Evolutionary conservation across 2,888 invertebrate genomes (phyloP), one percentile per base, ranked within the genome.

Genomic region (Agriotes lineatus): DNA sequence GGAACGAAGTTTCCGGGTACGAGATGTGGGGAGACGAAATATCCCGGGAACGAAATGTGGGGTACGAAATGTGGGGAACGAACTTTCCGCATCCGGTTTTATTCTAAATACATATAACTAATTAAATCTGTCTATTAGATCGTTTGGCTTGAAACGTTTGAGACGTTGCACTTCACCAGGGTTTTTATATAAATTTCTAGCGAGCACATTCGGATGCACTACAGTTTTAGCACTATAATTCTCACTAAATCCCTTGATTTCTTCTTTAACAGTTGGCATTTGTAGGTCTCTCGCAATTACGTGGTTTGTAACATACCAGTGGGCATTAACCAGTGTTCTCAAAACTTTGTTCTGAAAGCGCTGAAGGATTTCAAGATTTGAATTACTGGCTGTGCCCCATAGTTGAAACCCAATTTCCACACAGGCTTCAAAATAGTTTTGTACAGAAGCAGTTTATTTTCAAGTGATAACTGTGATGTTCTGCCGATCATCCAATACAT

Each of bases 401-500:
- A 57, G 14, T 33, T 57, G 20, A 14, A 58, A n/a, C 30, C 30
- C 30, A 30, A 30, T 30, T 4, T 30, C 30, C 30, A 30, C 20
- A 52, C 2, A 52, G 58, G 14, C n/a, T 54, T 54, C 35, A 30
- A 10, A 30, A 54, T 25, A 22, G 56, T 37, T 57, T 57, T 59
- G 20, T 59, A 59, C 42, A 59, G 18, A n/a, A 61, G 50, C 25
- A 48, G 44, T 60, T 48, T 60, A 48, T 48, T 60, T 19, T 60
- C 48, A 7, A 48, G 25, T 60, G 61, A 50, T 18, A 61, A 33
- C 37, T 61, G 48, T 4, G 50, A 61, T n/a, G 16, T 50, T 50
- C 37, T 61, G 30, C 45, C 60, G 7, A 45, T n/a, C 45, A 45
- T 19, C 60, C 60, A 60, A 30, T 60, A 60, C 44, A 58, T 42